Evolutionary conservation across 2,797 vertebrate species (phyloP), one percentile per base, ranked within the genome.

Genomic region (Gallinago nigripennis): DNA sequence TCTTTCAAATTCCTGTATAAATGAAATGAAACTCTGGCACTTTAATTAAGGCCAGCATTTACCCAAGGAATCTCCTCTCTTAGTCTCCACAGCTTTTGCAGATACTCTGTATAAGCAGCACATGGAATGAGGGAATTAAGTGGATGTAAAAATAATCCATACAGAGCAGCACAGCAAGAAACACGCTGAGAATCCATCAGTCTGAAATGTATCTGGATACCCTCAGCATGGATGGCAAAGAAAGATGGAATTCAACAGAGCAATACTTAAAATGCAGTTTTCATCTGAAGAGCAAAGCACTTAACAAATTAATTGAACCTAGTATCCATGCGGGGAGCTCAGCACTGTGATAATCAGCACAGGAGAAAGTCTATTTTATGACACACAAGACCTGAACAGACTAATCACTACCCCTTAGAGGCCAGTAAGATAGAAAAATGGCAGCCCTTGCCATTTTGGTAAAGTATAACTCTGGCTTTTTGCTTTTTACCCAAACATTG

Each of bases 281-380:
- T 87, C 61, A 78, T 92, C 61, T 9, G 3, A 66, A 76, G 43
- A 95, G 60, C 60, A 77, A 87, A 94, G 72, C 85, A 91, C 79
- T 94, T 91, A 89, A 87, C 75, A 92, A 94, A 94, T 82, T 89
- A 94, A 95, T 94, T 88, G 89, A 88, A 87, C 82, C 87, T 60
- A 91, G 82, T 79, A 81, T 31, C 68, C 84, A 56, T 24, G 56
- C 66, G 80, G 89, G 91, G 92, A 89, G 75, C 85, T 85, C 82
- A 91, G 84, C 79, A 45, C 58, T 43, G 46, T 23, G 73, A 58
- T 14, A 28, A 70, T 35, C 48, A 70, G 27, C 63, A n/a, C 69
- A 75, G 87, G 58, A 88, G 46, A 94, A 77, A 41, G 41, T 41
- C 58, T 82, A 12, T 14, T 75, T 83, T 86, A 56, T 71, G 45